Conservation (phyloP, 2,113 vertebrate genomes). For the Xiphias gladius region DNA sequence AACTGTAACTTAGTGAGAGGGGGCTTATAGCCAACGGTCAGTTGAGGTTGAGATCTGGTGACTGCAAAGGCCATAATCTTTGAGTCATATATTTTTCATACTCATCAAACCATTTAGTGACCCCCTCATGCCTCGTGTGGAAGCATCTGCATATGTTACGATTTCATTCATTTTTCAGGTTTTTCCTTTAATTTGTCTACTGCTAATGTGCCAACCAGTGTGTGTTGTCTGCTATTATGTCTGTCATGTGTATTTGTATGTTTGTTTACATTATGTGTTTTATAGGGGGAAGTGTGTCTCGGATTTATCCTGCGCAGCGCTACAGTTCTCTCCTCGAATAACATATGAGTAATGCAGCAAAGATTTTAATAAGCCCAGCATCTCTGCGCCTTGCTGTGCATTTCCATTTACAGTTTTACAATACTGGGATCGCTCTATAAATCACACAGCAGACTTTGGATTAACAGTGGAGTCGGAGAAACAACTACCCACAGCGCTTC, state of each 20-base stretch:
- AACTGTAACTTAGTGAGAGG: too few relatives aligned
- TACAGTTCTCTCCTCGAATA: constrained; percentile 37
- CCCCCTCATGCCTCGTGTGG: too few relatives aligned
- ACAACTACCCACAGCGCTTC: constrained; percentile 37
- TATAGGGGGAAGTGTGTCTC: not conserved
- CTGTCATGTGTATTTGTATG: not conserved
- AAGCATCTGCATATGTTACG: not conserved
- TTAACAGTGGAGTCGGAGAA: constrained; percentile 43
- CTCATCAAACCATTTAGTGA: not conserved
- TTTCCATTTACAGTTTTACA: constrained; percentile 63
- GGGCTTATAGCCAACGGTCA: not conserved
- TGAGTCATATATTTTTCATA: not conserved
- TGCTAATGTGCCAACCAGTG: not conserved
- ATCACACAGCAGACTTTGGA: constrained; percentile 68
- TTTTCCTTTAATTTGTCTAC: not conserved
- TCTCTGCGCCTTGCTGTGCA: constrained; percentile 53
- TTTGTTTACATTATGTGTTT: constrained; percentile 1
- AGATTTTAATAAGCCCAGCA: constrained; percentile 64
- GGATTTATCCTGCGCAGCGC: not conserved
- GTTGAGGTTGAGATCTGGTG: too few relatives aligned
- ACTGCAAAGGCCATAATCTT: not conserved
- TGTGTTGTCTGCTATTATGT: not conserved
- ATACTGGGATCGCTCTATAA: constrained; percentile 69
- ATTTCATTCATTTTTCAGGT: not conserved
- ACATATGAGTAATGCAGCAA: constrained; percentile 64